Percentiles rank a stretch among this genome's conserved stretches.
phyloP scores from a whole-genome alignment of 2,113 vertebrate species.

The Lanius collurio region DNA sequence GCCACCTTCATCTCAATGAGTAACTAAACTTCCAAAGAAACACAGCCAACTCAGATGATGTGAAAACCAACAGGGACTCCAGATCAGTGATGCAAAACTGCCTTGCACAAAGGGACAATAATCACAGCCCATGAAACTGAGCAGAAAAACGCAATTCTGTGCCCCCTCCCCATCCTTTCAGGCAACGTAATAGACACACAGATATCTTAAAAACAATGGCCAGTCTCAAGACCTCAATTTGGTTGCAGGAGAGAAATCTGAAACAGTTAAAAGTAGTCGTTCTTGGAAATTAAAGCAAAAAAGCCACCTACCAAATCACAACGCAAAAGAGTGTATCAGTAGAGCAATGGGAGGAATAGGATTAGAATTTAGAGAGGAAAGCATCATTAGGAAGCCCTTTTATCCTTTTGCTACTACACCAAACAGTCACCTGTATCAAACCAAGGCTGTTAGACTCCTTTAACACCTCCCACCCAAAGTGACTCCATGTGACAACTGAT shows the following conservation, averaged over 20 bases:
- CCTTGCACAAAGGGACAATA: background rate
- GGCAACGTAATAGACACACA: background rate
- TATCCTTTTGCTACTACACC: background rate
- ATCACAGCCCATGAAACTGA: background rate
- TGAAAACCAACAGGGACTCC: background rate
- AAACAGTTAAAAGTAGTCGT: background rate
- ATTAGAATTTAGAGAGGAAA: background rate
- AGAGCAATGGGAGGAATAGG: background rate
- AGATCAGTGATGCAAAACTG: background rate
- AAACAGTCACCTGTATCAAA: background rate
- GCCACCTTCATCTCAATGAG: background rate
- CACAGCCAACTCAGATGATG: background rate
- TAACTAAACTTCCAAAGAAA: background rate
- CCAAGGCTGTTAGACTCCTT: background rate
- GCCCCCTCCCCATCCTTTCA: background rate
- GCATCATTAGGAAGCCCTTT: background rate
- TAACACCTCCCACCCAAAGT: background rate
- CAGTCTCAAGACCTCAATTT: background rate
- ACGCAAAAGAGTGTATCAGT: background rate
- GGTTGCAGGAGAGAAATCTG: background rate
- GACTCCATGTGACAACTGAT: background rate
- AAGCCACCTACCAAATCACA: background rate
- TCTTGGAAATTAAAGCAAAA: background rate
- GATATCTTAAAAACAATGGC: background rate
- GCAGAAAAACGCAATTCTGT: background rate